A percentile compares a stretch with the other conserved stretches of the same genome.
phyloP scores from a whole-genome alignment of 2,113 vertebrate genomes.

The Spheniscus mendiculus region DNA sequence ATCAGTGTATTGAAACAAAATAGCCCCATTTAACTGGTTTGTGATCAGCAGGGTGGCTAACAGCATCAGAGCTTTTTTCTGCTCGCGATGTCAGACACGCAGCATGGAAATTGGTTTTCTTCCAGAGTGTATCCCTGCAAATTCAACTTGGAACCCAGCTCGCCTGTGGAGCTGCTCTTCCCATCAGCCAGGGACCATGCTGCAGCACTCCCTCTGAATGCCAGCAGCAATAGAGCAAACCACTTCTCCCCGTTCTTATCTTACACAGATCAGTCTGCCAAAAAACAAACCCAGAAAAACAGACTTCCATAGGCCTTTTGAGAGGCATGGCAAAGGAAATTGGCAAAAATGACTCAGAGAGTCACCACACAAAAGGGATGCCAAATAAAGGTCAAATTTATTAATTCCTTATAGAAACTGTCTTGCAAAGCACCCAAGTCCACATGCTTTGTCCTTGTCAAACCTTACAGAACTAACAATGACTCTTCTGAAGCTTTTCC shows the following conservation, averaged over 20 bases:
- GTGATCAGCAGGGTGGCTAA: background rate
- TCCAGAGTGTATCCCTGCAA: background rate
- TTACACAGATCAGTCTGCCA: background rate
- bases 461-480: background rate
- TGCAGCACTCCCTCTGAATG: accelerated
- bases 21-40: background rate
- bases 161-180: accelerated
- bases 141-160: background rate
- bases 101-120: background rate
- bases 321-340: background rate
- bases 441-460: background rate
- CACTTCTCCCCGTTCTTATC: background rate
- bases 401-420: background rate
- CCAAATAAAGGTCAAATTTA: background rate
- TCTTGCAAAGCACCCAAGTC: background rate
- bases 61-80: background rate
- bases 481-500: background rate
- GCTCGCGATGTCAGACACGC: accelerated
- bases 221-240: background rate
- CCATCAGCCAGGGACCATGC: accelerated
- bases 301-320: background rate
- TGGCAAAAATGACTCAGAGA: background rate
- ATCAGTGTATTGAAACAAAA: background rate
- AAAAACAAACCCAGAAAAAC: background rate
- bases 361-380: background rate